Conservation (phyloP, 2,797 vertebrate genomes). For the Coendou prehensilis region DNA sequence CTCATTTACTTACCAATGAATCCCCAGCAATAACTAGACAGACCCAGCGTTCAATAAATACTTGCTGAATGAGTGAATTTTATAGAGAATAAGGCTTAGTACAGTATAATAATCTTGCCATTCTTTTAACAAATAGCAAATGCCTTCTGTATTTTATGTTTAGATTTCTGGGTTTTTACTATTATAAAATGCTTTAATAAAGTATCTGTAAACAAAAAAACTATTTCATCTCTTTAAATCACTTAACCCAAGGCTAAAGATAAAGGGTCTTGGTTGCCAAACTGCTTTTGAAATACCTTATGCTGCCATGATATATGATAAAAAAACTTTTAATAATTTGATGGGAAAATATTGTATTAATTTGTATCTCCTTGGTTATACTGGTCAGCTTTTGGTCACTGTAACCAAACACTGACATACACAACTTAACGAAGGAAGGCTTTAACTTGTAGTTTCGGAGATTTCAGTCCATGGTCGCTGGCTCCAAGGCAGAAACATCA, state of each 20-base stretch:
- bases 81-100: background rate
- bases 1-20: background rate
- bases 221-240: background rate
- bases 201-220: background rate
- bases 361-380: background rate
- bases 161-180: constrained; percentile 3
- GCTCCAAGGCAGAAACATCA: background rate
- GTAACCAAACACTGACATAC: background rate
- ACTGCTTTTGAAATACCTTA: background rate
- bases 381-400: background rate
- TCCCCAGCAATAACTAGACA: background rate
- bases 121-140: constrained; percentile 23
- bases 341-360: background rate
- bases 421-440: background rate
- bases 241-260: background rate
- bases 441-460: background rate
- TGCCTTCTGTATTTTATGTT: background rate
- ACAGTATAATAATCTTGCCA: background rate
- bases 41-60: background rate
- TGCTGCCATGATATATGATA: background rate
- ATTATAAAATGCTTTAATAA: constrained; percentile 17
- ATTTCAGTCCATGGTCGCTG: background rate
- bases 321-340: background rate
- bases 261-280: background rate
- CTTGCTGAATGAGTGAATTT: background rate